phyloP scores from a whole-genome alignment of 2,113 vertebrate species.

The Clupea harengus region DNA sequence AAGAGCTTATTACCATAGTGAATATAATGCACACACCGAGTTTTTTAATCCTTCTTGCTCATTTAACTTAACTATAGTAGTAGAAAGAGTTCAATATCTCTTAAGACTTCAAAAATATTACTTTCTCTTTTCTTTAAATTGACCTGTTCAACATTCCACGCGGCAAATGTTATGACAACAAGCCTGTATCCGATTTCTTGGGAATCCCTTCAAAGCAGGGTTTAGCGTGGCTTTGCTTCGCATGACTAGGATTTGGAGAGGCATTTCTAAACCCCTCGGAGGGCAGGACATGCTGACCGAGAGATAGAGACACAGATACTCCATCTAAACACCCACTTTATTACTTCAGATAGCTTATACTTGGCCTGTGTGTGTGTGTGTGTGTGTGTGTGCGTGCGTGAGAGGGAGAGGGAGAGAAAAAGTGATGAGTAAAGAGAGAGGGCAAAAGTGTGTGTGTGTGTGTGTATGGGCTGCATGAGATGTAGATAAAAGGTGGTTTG shows the following conservation, averaged over 20 bases:
- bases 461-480: background rate
- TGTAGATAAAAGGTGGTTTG: background rate
- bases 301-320: conserved; percentile 40
- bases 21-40: background rate
- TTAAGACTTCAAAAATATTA: background rate
- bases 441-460: background rate
- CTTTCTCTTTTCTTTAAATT: conserved; percentile 45
- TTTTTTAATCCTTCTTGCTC: background rate
- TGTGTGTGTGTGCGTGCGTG: conserved; percentile 17
- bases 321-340: conserved; percentile 43
- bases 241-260: conserved; percentile 55
- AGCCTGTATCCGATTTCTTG: conserved; percentile 56
- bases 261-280: conserved; percentile 49
- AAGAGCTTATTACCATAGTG: background rate
- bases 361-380: background rate
- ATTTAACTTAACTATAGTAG: background rate
- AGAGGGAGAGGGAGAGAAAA: background rate
- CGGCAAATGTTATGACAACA: conserved; percentile 59
- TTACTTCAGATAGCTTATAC: conserved; percentile 35
- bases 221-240: conserved; percentile 60
- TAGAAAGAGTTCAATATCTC: background rate
- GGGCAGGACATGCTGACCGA: conserved; percentile 40
- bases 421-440: background rate
- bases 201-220: conserved; percentile 55
- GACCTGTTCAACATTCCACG: conserved; percentile 46